These are phyloP conservation scores for Syncerus caffer DNA, from an alignment of 2,797 vertebrate species.

Conservation along the genomic window DNA sequence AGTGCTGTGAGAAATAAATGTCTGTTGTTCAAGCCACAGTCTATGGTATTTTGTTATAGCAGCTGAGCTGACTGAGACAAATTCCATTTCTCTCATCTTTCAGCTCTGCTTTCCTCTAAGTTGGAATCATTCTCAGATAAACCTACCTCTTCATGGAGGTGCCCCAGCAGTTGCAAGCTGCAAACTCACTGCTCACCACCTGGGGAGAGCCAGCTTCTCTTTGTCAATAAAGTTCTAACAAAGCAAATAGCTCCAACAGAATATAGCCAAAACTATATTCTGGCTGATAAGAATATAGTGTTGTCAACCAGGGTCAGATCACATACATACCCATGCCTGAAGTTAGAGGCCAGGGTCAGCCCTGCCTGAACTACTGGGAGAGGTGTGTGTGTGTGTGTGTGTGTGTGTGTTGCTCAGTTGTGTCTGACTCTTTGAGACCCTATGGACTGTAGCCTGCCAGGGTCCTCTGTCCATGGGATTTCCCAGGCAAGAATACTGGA, in stretches of 20 bases:
- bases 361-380: not conserved
- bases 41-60: not conserved
- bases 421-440: not conserved
- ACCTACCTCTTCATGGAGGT: not conserved
- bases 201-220: not conserved
- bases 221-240: not conserved
- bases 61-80: not conserved
- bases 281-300: not conserved
- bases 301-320: not conserved
- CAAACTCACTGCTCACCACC: not conserved
- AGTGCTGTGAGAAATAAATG: not conserved
- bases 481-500: not conserved
- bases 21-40: not conserved
- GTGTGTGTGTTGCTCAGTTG: not conserved
- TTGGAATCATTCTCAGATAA: not conserved
- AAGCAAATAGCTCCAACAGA: not conserved
- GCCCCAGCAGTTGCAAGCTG: not conserved
- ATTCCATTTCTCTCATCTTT: not conserved
- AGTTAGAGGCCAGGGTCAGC: not conserved
- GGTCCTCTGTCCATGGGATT: not conserved
- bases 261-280: not conserved
- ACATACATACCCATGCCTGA: not conserved
- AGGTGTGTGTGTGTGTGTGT: not conserved
- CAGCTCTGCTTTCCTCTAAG: not conserved
- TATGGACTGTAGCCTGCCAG: not conserved